These are phyloP conservation scores for Cladorhizidae sp. DNA, from an alignment of 37 sponge, comb jelly and placozoan genomes.

Conservation along the genomic window DNA sequence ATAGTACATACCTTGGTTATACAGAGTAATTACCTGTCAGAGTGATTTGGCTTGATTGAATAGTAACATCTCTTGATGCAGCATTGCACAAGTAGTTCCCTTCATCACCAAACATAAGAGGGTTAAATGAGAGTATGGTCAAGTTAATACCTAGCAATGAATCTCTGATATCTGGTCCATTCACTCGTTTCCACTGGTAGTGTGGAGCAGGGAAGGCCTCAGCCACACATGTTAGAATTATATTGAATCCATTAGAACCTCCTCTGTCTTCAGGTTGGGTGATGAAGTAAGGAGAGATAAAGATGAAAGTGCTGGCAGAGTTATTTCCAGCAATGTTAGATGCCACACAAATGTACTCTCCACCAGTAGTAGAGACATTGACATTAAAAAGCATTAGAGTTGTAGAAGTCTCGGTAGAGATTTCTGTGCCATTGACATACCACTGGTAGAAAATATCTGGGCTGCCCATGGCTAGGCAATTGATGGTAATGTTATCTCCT, in stretches of 20 bases:
- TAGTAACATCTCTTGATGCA: background rate
- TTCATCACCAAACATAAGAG: constrained; percentile 35
- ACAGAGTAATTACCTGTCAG: background rate
- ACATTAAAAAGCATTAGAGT: constrained; percentile 11
- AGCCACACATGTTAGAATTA: constrained; percentile 9
- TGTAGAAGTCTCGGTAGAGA: no score
- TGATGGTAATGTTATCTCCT: no score
- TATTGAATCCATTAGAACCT: background rate
- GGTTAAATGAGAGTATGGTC: background rate
- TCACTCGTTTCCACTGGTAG: constrained; percentile 28
- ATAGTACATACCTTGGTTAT: no score
- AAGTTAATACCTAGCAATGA: background rate
- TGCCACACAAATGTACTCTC: constrained; percentile 58
- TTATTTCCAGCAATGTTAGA: constrained; percentile 43
- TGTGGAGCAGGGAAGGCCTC: constrained; percentile 42
- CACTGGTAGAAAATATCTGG: no score
- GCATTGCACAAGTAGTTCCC: constrained; percentile 35
- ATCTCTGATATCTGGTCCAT: background rate
- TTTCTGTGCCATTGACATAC: no score
- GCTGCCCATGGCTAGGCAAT: no score
- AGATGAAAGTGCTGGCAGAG: constrained; percentile 17
- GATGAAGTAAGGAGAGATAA: constrained; percentile 28
- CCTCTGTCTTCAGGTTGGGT: background rate
- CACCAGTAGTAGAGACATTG: constrained; percentile 57
- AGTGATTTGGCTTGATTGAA: background rate